Conservation (phyloP, 2,888 invertebrate species). For the Hipparchia sbordonii region DNA sequence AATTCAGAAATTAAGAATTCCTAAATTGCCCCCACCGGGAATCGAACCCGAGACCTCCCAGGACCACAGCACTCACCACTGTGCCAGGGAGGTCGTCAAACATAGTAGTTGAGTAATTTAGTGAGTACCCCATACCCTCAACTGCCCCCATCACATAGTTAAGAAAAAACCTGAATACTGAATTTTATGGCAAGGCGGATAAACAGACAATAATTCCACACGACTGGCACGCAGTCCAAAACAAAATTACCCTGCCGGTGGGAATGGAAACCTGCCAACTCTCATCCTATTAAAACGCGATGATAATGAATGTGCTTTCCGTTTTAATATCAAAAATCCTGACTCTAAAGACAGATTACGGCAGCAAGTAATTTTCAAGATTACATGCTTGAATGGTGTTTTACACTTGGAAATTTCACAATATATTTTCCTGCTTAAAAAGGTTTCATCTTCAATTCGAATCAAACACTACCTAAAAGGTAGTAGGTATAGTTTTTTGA, state of each 20-base stretch:
- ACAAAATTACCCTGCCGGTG: slow-evolving; percentile 68
- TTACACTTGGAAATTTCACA: background rate
- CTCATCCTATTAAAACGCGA: slow-evolving; percentile 73
- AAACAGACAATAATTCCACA: slow-evolving; percentile 8
- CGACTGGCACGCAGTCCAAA: slow-evolving; percentile 64
- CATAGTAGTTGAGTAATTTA: too few relatives aligned
- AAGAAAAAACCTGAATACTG: background rate
- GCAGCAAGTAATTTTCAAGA: background rate
- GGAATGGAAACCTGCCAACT: slow-evolving; percentile 71
- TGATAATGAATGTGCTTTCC: slow-evolving; percentile 69
- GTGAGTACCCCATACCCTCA: too few relatives aligned
- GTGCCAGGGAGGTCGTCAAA: too few relatives aligned
- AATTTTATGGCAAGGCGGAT: background rate
- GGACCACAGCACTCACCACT: too few relatives aligned
- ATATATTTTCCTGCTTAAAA: background rate
- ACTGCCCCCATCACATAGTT: too few relatives aligned
- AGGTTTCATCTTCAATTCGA: too few relatives aligned
- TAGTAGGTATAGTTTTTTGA: too few relatives aligned
- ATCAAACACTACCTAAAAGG: too few relatives aligned
- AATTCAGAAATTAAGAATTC: too few relatives aligned
- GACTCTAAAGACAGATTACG: slow-evolving; percentile 33
- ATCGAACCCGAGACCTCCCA: too few relatives aligned
- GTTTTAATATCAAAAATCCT: slow-evolving; percentile 46
- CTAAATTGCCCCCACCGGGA: too few relatives aligned
- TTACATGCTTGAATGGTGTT: background rate